Conservation (phyloP, 2,888 invertebrate genomes). For the Leucania comma region DNA sequence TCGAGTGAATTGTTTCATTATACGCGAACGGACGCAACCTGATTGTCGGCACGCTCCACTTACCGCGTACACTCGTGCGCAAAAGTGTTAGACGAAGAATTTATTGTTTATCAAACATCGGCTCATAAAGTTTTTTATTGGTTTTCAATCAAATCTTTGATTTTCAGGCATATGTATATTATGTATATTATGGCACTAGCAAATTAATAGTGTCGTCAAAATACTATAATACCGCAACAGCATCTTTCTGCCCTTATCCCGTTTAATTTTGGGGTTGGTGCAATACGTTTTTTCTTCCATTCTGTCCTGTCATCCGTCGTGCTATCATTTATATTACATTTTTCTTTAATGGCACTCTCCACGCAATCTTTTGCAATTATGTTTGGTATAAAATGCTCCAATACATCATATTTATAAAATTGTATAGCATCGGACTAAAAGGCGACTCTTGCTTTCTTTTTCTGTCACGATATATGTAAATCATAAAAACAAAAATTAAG, state of each 20-base stretch:
- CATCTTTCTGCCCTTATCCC: too few species aligned
- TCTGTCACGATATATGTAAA: too few species aligned
- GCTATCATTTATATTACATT: too few species aligned
- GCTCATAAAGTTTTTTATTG: not conserved
- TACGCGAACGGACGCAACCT: conserved; percentile 86
- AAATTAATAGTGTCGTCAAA: not conserved
- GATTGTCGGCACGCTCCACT: conserved; percentile 87
- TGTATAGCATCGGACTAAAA: not conserved
- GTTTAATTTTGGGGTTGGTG: too few species aligned
- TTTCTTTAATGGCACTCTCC: too few species aligned
- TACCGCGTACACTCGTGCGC: conserved; percentile 72
- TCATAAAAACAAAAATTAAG: too few species aligned
- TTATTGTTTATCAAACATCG: conserved; percentile 3
- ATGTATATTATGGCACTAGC: not conserved
- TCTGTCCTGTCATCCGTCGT: too few species aligned
- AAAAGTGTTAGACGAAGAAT: conserved; percentile 56
- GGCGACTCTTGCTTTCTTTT: not conserved
- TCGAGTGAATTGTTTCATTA: conserved; percentile 76
- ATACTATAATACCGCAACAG: not conserved
- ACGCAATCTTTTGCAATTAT: too few species aligned
- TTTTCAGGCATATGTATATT: not conserved
- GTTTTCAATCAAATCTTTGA: not conserved
- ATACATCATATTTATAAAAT: not conserved
- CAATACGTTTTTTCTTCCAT: too few species aligned
- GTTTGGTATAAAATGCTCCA: not conserved